These are phyloP conservation scores for Acanthochromis polyacanthus DNA, from an alignment of 2,113 vertebrate genomes.

Conservation along the genomic window DNA sequence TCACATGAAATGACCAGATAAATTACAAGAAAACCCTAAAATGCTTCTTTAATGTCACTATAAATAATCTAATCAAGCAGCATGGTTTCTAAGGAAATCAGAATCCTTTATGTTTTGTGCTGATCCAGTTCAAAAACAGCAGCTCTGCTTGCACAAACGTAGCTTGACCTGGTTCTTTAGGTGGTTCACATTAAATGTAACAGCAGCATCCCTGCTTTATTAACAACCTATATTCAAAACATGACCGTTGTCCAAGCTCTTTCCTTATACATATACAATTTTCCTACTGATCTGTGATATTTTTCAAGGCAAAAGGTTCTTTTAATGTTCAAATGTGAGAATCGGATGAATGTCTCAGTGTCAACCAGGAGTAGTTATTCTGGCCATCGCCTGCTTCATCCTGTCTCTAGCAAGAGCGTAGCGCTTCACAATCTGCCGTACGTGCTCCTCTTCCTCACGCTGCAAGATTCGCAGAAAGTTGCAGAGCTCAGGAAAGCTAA, in stretches of 20 bases:
- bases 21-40: slow-evolving; percentile 12
- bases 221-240: slow-evolving; percentile 14
- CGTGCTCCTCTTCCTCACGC: slow-evolving; percentile 94
- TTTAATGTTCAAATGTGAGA: neutral
- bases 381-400: slow-evolving; percentile 89
- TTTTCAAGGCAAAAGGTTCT: neutral
- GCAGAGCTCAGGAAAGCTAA: slow-evolving; percentile 93
- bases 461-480: slow-evolving; percentile 96
- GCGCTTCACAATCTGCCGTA: slow-evolving; percentile 91
- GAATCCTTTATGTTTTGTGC: neutral
- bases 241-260: slow-evolving; percentile 18
- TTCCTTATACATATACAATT: slow-evolving; percentile 38
- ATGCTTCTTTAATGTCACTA: slow-evolving; percentile 18
- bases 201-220: slow-evolving; percentile 23
- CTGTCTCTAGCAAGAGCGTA: slow-evolving; percentile 89
- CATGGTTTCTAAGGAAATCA: slow-evolving; percentile 2
- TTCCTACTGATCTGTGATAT: neutral
- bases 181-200: slow-evolving; percentile 37
- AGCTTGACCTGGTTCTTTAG: slow-evolving; percentile 11
- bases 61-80: slow-evolving; percentile 53
- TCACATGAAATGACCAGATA: neutral
- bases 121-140: slow-evolving; percentile 14
- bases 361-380: slow-evolving; percentile 87
- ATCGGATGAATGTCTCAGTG: neutral
- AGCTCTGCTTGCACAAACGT: slow-evolving; percentile 4